Evolutionary conservation across 2,888 invertebrate species (phyloP), one percentile per base, ranked within the genome.

Genomic region (Dyspetes luteomarginatus): DNA sequence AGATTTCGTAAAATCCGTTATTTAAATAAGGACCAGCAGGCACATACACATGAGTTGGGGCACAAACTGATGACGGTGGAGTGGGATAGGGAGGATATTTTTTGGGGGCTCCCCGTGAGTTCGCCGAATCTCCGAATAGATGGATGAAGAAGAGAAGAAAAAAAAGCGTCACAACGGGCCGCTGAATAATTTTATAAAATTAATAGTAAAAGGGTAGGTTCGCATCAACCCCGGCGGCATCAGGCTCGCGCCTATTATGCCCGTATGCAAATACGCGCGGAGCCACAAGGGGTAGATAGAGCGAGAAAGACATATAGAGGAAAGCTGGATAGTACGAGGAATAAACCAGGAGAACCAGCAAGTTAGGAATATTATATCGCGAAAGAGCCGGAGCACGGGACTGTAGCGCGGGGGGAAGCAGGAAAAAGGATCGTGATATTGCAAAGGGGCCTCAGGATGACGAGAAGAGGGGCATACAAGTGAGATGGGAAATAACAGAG

Each of bases 1-100:
- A 90, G 91, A 91, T 91, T 91, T 91, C 84, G 84, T 87, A 89
- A 91, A 91, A 92, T 92, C 91, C 91, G 91, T 92, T 92, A 91
- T 91, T 91, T 89, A 91, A 91, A 91, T 91, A 91, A 88, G 87
- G 64, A 68, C 24, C 71, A 68, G 64, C 41, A 62, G 65, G 67
- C 76, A 45, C 9, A 30, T 15, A 17, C 48, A 76, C 69, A n/a
- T n/a, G n/a, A n/a, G n/a, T n/a, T n/a, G 77, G 65, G 65, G 58
- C 43, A 30, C 62, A 65, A 73, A 79, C 67, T n/a, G 79, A 64
- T 78, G 64, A 75, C 68, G 65, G 55, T 64, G 62, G 58, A 64
- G 43, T 55, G 71, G 67, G 75, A 36, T 64, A n/a, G 55, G 22
- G 26, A 48, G 50, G 50, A 52, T 50, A 55, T 64, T 41, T 28